These are phyloP conservation scores for Taeniopygia guttata DNA, from an alignment of 2,797 vertebrate genomes.

Conservation along the genomic window DNA sequence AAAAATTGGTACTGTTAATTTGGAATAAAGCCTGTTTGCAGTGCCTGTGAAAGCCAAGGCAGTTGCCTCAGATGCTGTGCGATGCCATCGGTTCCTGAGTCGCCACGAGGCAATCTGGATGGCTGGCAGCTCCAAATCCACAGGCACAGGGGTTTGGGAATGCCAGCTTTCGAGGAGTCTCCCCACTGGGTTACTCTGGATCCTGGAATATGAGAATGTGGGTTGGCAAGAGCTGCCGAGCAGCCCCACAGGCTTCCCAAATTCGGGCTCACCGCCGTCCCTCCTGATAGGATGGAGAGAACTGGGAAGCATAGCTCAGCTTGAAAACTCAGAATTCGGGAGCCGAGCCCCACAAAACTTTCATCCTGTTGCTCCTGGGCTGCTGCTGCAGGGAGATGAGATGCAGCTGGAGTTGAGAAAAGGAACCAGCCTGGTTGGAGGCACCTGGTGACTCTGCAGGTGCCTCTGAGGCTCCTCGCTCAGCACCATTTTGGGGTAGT, in stretches of 20 bases:
- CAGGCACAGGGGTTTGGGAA: not conserved
- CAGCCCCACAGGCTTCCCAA: not conserved
- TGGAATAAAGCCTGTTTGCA: not conserved
- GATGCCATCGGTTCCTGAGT: not conserved
- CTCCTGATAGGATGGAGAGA: not conserved
- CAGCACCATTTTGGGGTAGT: not conserved
- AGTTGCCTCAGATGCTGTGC: not conserved
- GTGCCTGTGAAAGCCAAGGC: not conserved
- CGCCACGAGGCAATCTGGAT: not conserved
- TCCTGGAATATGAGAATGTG: not conserved
- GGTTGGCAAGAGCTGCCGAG: not conserved
- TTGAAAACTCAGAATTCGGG: not conserved
- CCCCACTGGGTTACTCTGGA: not conserved
- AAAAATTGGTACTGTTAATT: not conserved
- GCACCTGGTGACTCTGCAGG: not conserved
- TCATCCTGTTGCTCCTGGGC: not conserved
- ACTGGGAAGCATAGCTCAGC: not conserved
- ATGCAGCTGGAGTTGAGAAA: not conserved
- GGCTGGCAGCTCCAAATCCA: not conserved
- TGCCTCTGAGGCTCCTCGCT: not conserved
- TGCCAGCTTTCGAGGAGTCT: not conserved
- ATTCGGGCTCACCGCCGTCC: not conserved
- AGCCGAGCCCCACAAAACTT: not conserved
- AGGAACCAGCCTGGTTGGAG: fast-evolving
- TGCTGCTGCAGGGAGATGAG: not conserved